A percentile compares a stretch with the other conserved stretches of the same genome.
These are phyloP conservation scores for Littorina saxatilis DNA, from an alignment of 1,140 invertebrate genomes.

Conservation along the genomic window DNA sequence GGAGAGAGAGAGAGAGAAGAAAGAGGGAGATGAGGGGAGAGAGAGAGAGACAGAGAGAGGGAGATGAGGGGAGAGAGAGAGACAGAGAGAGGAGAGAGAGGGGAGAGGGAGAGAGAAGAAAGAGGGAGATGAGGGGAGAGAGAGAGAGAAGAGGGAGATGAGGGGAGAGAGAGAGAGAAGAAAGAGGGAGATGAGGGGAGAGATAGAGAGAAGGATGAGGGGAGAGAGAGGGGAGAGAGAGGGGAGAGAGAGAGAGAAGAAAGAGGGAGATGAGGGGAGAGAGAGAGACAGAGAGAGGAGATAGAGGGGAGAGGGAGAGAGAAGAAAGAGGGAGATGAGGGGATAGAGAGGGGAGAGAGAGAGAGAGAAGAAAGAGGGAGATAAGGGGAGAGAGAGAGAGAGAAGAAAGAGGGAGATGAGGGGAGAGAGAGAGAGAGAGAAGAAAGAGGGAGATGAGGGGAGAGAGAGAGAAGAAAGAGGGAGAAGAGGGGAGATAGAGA, in stretches of 20 bases:
- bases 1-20: conserved; percentile 17
- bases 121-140: neutral
- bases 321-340: neutral
- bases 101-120: neutral
- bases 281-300: no score
- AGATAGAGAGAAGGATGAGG: neutral
- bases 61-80: neutral
- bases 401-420: neutral
- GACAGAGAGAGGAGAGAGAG: neutral
- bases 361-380: no score
- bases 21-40: neutral
- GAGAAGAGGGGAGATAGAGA: no score
- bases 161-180: neutral
- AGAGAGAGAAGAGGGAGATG: neutral
- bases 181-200: neutral
- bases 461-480: conserved; percentile 27
- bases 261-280: no score
- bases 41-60: neutral
- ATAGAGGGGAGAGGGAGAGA: neutral
- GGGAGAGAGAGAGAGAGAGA: neutral
- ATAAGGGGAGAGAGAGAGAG: neutral
- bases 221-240: neutral
- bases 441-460: neutral
- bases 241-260: neutral
- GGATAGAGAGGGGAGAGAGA: neutral